A percentile compares a stretch with the other conserved stretches of the same genome.
phyloP scores from a whole-genome alignment of 2,888 invertebrate species.

The Drosophila lutescens region DNA sequence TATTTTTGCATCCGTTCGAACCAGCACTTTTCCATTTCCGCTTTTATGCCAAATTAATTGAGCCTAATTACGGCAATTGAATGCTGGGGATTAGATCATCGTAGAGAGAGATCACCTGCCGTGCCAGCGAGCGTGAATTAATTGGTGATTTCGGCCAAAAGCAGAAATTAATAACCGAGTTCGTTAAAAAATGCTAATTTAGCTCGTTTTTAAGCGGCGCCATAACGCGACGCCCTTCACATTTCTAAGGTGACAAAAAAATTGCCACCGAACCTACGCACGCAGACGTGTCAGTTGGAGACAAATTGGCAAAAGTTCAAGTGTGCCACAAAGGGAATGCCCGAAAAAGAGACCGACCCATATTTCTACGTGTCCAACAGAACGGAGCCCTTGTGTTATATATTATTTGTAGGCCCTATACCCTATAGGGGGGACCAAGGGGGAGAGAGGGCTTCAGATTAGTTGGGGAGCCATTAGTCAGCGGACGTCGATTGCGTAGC shows the following conservation, averaged over 20 bases:
- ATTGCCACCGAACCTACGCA: slow-evolving; percentile 36
- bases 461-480: slow-evolving; percentile 60
- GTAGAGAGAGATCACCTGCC: slow-evolving; percentile 29
- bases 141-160: slow-evolving; percentile 37
- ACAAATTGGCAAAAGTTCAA: slow-evolving; percentile 43
- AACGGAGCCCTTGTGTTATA: slow-evolving; percentile 35
- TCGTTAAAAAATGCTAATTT: slow-evolving; percentile 67
- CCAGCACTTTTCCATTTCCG: slow-evolving; percentile 69
- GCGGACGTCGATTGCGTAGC: slow-evolving; percentile 66
- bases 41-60: slow-evolving; percentile 75
- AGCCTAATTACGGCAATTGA: slow-evolving; percentile 66
- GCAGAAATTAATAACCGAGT: slow-evolving; percentile 42
- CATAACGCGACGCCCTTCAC: slow-evolving; percentile 29
- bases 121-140: slow-evolving; percentile 48
- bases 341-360: slow-evolving; percentile 13
- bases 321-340: slow-evolving; percentile 35
- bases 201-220: slow-evolving; percentile 25
- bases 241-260: slow-evolving; percentile 38
- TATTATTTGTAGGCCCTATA: too few species aligned
- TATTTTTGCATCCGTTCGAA: slow-evolving; percentile 31
- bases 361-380: slow-evolving; percentile 56
- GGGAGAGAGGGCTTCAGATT: slow-evolving; percentile 2
- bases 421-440: background rate
- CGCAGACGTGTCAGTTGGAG: slow-evolving; percentile 48
- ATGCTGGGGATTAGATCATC: slow-evolving; percentile 58